Evolutionary conservation across 2,113 vertebrate genomes (phyloP), one percentile per base, ranked within the genome.

Genomic region (Rhea americana): DNA sequence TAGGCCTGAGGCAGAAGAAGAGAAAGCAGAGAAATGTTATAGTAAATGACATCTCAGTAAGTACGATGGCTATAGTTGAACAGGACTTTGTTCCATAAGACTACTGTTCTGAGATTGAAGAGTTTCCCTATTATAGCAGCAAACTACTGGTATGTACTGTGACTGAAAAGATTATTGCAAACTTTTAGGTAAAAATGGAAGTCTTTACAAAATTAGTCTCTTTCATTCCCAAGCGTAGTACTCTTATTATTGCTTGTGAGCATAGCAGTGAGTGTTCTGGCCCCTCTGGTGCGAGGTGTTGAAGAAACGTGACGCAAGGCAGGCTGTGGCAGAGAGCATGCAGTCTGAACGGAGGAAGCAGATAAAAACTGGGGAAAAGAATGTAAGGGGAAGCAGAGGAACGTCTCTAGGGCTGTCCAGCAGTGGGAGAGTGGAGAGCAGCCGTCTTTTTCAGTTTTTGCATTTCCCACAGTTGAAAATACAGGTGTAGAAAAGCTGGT

Each of bases 201-300:
- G 30, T 17, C 32, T 72, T 7, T 9, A 3, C 0, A 3, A 18
- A 32, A 26, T 4, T 35, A 55, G 5, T 5, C 16, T 25, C 61
- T 39, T 13, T 21, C 11, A 19, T 39, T 7, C 25, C 61, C 8
- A 9, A 30, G 30, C 15, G 35, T 37, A 51, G n/a, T 35, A 35
- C 15, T 67, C 5, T 17, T 20, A 35, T 28, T 56, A n/a, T 14
- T 56, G 61, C 32, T 37, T 25, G 20, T 0, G 1, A 4, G 24
- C 50, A 7, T 22, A 32, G 53, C 15, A 7, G 39, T 22, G 26
- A 37, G n/a, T 77, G 37, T 39, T 28, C 32, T 37, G 51, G 56
- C 18, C 13, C 3, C 0, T 35, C 0, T n/a, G 1, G 0, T n/a
- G 2, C 30, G 7, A 6, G 0, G 5, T 51, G 41, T 16, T 61